Percentiles rank a stretch among this genome's conserved stretches.
phyloP scores from a whole-genome alignment of 1,140 invertebrate genomes.

The Drosophila setifemur region DNA sequence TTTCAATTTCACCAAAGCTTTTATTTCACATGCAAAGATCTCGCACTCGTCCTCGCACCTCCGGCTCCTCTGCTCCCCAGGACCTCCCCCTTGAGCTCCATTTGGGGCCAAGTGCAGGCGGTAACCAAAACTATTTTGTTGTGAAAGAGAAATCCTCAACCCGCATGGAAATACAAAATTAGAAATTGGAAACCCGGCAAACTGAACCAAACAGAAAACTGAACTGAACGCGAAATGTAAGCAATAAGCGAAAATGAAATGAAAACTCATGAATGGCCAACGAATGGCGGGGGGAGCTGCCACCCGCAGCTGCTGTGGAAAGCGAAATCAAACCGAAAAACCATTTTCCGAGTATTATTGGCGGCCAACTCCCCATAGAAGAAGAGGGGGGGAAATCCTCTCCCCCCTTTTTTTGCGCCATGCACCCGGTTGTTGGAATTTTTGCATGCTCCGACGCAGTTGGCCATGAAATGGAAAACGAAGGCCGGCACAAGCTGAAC shows the following conservation, averaged over 20 bases:
- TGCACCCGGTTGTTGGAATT: constrained; percentile 26
- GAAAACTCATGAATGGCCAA: constrained; percentile 76
- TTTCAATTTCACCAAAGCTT: constrained; percentile 77
- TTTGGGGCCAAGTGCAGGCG: constrained; percentile 48
- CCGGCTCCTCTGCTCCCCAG: background rate
- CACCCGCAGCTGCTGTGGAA: constrained; percentile 2
- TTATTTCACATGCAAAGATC: constrained; percentile 76
- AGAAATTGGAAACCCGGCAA: constrained; percentile 63
- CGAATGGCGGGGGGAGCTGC: background rate
- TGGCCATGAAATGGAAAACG: constrained; percentile 75
- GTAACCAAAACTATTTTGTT: constrained; percentile 64
- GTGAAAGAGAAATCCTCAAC: constrained; percentile 49
- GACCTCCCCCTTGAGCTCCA: constrained; percentile 5
- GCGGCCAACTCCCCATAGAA: constrained; percentile 20
- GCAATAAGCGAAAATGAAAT: constrained; percentile 81
- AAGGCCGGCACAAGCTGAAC: constrained; percentile 63
- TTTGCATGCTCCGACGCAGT: constrained; percentile 52
- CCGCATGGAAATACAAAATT: constrained; percentile 51
- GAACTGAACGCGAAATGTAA: constrained; percentile 69
- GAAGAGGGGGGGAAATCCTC: too few species aligned
- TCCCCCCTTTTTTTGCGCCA: too few species aligned
- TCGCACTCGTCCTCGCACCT: constrained; percentile 38
- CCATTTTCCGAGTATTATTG: constrained; percentile 63
- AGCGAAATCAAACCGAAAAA: constrained; percentile 70
- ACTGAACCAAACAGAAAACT: too few species aligned